Evolutionary conservation across 2,888 invertebrate genomes (phyloP), one percentile per base, ranked within the genome.

Genomic region (Torymus aiolomorphi): DNA sequence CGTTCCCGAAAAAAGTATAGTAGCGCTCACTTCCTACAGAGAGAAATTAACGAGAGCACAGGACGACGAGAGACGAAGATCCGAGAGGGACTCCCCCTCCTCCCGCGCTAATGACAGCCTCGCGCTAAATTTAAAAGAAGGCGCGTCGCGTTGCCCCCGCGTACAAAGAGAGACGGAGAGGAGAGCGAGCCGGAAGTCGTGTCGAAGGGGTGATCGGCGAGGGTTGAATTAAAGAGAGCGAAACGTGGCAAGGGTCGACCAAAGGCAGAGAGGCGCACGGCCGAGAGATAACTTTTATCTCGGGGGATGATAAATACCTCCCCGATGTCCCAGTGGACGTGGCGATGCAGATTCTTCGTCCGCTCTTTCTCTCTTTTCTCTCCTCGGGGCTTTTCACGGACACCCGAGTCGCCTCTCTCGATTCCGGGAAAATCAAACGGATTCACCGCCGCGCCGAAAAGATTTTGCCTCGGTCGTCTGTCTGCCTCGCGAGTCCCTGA

Each of bases 231-330:
- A 74, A 74, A 74, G 74, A 74, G 74, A 24, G 51, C 24, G 42
- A 42, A 42, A 42, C 42, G 42, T 42, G 42, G 42, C 49, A 18
- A 51, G 18, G 54, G 18, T 49, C 54, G 8, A 61, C 31, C 65
- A 74, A 74, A 66, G 57, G 16, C 10, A 56, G 16, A 31, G 14
- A 14, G n/a, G 42, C 24, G 52, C 42, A 31, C 54, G n/a, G 54
- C 13, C 20, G 18, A 24, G 61, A 82, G 81, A 82, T 83, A 83
- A 83, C 76, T 81, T 82, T 81, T 81, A 84, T 84, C 83, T 81
- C 31, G 61, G 24, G 24, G 80, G 61, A 82, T 83, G 80, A 84
- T 83, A 84, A 83, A 84, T 83, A 82, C 82, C 56, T 72, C 72
- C 70, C 70, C 72, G 63, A 54, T 63, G 42, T 63, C 52, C 20